Evolutionary conservation across 1,140 invertebrate genomes (phyloP).

Genomic region (Neocloeon triangulifer): DNA sequence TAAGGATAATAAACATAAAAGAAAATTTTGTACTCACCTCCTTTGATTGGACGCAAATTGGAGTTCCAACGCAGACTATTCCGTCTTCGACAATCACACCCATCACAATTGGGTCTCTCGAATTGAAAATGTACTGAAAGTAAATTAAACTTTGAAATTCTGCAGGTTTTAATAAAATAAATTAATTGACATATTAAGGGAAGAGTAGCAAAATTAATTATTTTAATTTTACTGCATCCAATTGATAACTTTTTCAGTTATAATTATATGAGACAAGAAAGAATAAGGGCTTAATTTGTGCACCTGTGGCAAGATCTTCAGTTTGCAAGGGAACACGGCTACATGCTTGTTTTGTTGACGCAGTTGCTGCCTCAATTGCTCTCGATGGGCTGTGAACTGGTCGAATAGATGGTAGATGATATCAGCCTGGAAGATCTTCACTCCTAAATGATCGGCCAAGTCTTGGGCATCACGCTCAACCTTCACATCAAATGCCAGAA

Average conservation of each 20-base stretch:
- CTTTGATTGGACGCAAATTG: constrained; percentile 87
- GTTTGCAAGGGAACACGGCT: constrained; percentile 95
- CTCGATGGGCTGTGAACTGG: constrained; percentile 83
- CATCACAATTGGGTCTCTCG: constrained; percentile 89
- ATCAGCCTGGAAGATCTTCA: constrained; percentile 96
- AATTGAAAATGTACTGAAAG: constrained; percentile 84
- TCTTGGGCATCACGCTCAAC: constrained; percentile 95
- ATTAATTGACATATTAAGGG: too few relatives aligned
- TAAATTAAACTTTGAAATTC: too few relatives aligned
- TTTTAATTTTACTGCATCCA: too few relatives aligned
- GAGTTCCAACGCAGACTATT: constrained; percentile 86
- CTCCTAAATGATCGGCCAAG: constrained; percentile 77
- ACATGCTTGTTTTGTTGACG: constrained; percentile 87
- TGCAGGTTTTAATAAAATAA: too few relatives aligned
- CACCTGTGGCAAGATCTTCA: constrained; percentile 64
- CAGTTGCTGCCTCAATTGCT: constrained; percentile 81
- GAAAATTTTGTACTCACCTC: constrained; percentile 38
- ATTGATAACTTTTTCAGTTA: background rate
- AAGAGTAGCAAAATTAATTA: too few relatives aligned
- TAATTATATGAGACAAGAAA: background rate
- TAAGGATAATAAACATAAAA: constrained; percentile 7
- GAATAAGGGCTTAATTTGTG: constrained; percentile 8
- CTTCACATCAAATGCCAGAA: constrained; percentile 98
- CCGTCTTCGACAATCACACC: constrained; percentile 93
- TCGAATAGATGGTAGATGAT: constrained; percentile 99